Percentiles rank a stretch among this genome's conserved stretches.
phyloP scores from a whole-genome alignment of 1,140 invertebrate species.

The Philotrypesis tridentata region DNA sequence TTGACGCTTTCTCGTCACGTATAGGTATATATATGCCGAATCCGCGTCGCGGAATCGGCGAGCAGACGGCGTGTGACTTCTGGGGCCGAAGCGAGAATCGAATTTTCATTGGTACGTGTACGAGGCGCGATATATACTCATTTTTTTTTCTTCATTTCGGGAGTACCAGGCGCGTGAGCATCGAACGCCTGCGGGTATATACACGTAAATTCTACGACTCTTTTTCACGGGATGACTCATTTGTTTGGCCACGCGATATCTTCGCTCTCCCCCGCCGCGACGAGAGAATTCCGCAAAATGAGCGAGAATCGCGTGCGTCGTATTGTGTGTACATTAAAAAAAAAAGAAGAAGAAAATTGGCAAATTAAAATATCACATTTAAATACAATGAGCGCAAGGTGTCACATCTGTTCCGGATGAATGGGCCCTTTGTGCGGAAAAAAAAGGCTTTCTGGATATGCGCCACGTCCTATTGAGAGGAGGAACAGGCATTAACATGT shows the following conservation, averaged over 20 bases:
- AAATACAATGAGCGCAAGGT: neutral
- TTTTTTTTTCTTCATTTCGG: too few relatives aligned
- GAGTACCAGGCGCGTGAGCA: too few relatives aligned
- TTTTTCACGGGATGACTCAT: neutral
- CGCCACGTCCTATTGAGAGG: too few relatives aligned
- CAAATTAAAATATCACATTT: neutral
- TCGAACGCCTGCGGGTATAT: too few relatives aligned
- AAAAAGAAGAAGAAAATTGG: too few relatives aligned
- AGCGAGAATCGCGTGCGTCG: neutral
- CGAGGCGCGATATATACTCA: too few relatives aligned
- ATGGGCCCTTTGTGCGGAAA: neutral
- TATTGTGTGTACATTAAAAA: too few relatives aligned
- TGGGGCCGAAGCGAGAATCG: too few relatives aligned
- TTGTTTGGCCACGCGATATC: neutral
- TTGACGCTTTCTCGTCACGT: neutral
- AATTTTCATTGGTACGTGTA: neutral
- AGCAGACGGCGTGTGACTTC: too few relatives aligned
- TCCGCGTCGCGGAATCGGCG: neutral
- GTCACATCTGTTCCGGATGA: neutral
- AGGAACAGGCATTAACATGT: neutral
- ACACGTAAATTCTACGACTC: neutral
- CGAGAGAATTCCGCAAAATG: neutral
- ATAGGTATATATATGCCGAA: neutral
- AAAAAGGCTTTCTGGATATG: neutral
- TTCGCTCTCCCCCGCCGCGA: too few relatives aligned